Base-by-base conservation (phyloP, 2,888 invertebrate genomes). In the Hipparchia sbordonii region DNA sequence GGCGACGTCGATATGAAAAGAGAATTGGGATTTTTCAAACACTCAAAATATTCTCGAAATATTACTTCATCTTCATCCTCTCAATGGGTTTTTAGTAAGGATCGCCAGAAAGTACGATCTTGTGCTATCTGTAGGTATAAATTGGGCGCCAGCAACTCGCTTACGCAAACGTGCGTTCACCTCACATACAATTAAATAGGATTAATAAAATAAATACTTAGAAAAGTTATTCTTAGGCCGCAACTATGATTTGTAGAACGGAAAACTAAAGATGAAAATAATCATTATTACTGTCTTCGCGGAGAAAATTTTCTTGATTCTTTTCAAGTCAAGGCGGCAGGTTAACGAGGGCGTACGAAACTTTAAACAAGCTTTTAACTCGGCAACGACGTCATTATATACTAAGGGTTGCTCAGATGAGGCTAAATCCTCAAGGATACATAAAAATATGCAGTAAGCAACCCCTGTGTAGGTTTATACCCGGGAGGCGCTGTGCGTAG, bases 401-500 rank as follows among this genome's bases (percentile, higher is more conserved):
- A 83, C 81, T 79, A 83, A 83, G 83, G 85, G 81, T 80, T 80
- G 80, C 81, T 79, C 80, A 83, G 80, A 85, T 82, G 81, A 84
- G 81, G 82, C 72, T 81, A 85, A 85, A 86, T 83, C 83, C 82
- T 82, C 78, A 82, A 85, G 87, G 89, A 88, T 86, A 89, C 86
- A 91, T 90, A 92, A 89, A 89, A 88, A 90, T 90, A 92, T 90
- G 89, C 92, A 90, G 88, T 85, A 76, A 71, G 79, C 79, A 87
- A 88, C 92, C 92, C 92, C 87, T 82, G 83, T 80, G 83, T 85
- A 83, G 82, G 87, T 86, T 88, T 88, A 85, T 86, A 82, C 86
- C 82, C 86, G 83, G 83, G 82, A 85, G 85, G 89, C 87, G 89
- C 86, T 84, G 85, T 85, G 88, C 89, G 89, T 87, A 87, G 92